phyloP scores from a whole-genome alignment of 1,140 invertebrate genomes.

The Scaptodrosophila lebanonensis region DNA sequence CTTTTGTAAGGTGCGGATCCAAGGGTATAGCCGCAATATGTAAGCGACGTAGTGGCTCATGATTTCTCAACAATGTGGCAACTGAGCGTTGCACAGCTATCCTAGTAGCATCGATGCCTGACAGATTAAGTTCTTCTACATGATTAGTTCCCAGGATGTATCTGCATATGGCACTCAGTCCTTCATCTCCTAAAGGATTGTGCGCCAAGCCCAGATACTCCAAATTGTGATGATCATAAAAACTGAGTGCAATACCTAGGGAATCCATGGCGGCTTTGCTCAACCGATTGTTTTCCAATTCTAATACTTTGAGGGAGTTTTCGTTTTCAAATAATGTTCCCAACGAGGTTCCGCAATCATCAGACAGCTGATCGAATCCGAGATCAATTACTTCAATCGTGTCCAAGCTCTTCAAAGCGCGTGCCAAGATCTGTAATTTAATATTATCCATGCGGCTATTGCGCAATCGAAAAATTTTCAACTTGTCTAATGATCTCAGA shows the following conservation, averaged over 20 bases:
- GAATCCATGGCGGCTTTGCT: constrained; percentile 4
- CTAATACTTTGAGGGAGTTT: constrained; percentile 14
- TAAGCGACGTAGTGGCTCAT: constrained; percentile 23
- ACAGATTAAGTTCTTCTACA: constrained; percentile 28
- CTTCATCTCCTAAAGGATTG: constrained; percentile 26
- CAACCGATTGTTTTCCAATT: constrained; percentile 45
- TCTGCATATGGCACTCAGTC: constrained; percentile 13
- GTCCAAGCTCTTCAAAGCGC: constrained; percentile 14
- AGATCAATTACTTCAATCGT: constrained; percentile 43
- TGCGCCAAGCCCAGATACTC: constrained; percentile 48
- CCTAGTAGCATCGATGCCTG: neutral
- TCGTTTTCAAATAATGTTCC: constrained; percentile 17
- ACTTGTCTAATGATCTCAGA: constrained; percentile 5
- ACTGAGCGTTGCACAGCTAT: constrained; percentile 4
- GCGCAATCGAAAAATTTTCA: constrained; percentile 40
- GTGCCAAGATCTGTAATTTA: constrained; percentile 32
- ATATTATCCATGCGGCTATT: constrained; percentile 25
- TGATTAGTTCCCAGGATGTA: constrained; percentile 20
- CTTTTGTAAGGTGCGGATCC: neutral
- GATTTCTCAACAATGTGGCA: constrained; percentile 19
- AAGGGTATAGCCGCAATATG: constrained; percentile 41
- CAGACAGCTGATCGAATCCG: constrained; percentile 34
- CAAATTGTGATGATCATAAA: neutral
- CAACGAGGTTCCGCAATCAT: constrained; percentile 35
- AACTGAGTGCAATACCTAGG: constrained; percentile 2